Conservation (phyloP, 2,797 vertebrate genomes). For the Coccyzus lansbergi region DNA sequence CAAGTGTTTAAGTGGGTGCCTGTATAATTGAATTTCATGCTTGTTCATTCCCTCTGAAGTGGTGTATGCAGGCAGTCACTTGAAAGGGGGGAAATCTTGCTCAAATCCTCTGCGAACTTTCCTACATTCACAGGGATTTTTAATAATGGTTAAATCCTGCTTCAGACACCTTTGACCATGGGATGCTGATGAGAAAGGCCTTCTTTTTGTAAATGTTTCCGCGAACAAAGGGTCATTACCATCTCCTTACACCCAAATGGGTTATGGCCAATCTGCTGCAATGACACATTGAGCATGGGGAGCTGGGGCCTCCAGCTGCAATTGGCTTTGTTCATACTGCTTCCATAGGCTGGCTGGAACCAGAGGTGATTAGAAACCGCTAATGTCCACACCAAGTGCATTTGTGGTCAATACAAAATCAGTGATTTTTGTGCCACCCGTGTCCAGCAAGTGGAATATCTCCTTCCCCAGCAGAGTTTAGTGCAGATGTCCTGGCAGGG, state of each 20-base stretch:
- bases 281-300: fast-evolving
- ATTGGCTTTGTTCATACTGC: neutral
- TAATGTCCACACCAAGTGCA: neutral
- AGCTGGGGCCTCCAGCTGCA: neutral
- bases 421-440: neutral
- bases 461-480: neutral
- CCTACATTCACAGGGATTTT: neutral
- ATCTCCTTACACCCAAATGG: neutral
- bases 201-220: neutral
- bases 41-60: slow-evolving; percentile 91
- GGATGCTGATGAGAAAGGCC: neutral
- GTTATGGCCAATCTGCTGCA: neutral
- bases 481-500: neutral
- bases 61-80: slow-evolving; percentile 91
- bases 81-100: slow-evolving; percentile 79
- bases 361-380: neutral
- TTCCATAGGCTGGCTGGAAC: neutral
- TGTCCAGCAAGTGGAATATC: neutral
- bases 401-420: neutral
- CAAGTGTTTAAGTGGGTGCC: slow-evolving; percentile 85
- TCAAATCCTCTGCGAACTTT: slow-evolving; percentile 59
- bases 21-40: slow-evolving; percentile 95
- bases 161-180: neutral
- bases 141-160: neutral
- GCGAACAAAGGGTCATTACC: neutral